These are phyloP conservation scores for Episyrphus balteatus DNA, from an alignment of 1,140 invertebrate genomes.

Conservation along the genomic window DNA sequence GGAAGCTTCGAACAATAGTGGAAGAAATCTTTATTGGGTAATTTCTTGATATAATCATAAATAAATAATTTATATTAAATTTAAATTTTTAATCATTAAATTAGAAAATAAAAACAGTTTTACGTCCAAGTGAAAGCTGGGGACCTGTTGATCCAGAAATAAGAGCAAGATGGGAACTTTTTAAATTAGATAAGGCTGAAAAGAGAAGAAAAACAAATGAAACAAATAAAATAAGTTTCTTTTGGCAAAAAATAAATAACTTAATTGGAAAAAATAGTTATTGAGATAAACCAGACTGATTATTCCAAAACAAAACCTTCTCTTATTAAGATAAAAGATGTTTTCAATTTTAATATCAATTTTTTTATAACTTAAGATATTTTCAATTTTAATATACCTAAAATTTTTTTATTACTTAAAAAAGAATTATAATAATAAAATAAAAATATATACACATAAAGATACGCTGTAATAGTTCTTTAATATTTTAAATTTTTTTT, in stretches of 20 bases:
- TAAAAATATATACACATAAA: no score
- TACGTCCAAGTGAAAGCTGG: slow-evolving; percentile 44
- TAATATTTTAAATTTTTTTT: no score
- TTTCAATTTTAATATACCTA: no score
- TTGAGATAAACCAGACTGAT: neutral
- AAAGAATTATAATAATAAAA: no score
- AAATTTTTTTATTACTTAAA: no score
- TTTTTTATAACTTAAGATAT: no score
- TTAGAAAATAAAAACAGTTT: slow-evolving; percentile 41
- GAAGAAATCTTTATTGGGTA: slow-evolving; percentile 28
- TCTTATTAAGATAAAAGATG: no score
- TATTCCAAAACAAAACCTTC: no score
- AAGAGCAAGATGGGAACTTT: slow-evolving; percentile 44
- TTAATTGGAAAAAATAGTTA: slow-evolving; percentile 12
- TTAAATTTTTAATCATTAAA: slow-evolving; percentile 3
- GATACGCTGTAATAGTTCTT: no score
- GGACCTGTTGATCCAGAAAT: slow-evolving; percentile 44
- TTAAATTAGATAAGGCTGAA: slow-evolving; percentile 37
- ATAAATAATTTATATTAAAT: slow-evolving; percentile 5
- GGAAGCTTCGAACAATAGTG: slow-evolving; percentile 13
- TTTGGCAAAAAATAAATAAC: slow-evolving; percentile 24
- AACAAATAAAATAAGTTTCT: slow-evolving; percentile 19
- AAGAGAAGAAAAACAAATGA: slow-evolving; percentile 9
- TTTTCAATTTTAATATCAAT: no score
- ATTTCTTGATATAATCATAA: slow-evolving; percentile 21